Percentiles rank a stretch among this genome's conserved stretches.
Conservation (phyloP, 2,888 invertebrate species). For the Argyresthia albistria region DNA sequence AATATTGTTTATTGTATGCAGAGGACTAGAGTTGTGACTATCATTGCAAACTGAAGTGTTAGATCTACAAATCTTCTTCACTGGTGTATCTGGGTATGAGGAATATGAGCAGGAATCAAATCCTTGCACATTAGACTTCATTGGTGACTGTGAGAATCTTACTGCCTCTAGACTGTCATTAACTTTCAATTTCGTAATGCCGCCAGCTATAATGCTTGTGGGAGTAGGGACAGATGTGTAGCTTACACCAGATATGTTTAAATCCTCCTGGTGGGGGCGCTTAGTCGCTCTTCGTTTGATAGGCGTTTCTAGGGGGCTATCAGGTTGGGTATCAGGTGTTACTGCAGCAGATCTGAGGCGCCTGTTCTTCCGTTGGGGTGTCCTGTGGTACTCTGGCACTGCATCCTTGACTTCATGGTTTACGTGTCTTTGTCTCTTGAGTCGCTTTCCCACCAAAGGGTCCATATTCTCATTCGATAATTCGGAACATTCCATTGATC, state of each 20-base stretch:
- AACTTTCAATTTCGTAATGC: constrained; percentile 46
- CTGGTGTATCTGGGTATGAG: constrained; percentile 48
- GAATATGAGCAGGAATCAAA: constrained; percentile 19
- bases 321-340: neutral
- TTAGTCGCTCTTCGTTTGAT: constrained; percentile 39
- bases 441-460: neutral
- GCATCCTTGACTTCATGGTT: too few relatives aligned
- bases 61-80: constrained; percentile 38
- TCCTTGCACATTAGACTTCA: neutral
- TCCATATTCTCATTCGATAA: constrained; percentile 31
- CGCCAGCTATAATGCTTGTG: constrained; percentile 51
- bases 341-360: neutral
- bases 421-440: neutral
- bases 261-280: constrained; percentile 36
- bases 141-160: too few relatives aligned
- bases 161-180: constrained; percentile 22
- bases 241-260: constrained; percentile 22
- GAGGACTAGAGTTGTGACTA: constrained; percentile 9
- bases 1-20: constrained; percentile 9
- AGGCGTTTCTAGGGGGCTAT: constrained; percentile 24
- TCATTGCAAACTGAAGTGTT: constrained; percentile 14
- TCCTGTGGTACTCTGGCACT: neutral
- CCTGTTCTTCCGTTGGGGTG: neutral
- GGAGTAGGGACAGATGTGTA: constrained; percentile 38
- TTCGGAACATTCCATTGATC: constrained; percentile 44